Conservation (phyloP, 2,113 vertebrate genomes). For the Carettochelys insculpta region DNA sequence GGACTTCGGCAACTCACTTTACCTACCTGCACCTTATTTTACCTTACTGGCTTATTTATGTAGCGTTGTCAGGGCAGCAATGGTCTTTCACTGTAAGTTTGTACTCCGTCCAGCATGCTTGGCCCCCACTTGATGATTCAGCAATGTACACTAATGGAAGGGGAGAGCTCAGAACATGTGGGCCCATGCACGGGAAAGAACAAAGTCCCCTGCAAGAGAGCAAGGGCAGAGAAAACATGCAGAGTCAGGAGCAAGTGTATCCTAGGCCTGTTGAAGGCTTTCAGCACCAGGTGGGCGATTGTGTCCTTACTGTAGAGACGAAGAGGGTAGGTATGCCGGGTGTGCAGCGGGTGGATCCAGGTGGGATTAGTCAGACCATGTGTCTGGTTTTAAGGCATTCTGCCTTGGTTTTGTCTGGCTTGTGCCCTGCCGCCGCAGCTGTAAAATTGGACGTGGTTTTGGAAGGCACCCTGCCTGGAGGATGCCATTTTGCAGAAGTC, state of each 20-base stretch:
- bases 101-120: background rate
- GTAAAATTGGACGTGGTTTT: background rate
- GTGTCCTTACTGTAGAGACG: background rate
- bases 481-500: background rate
- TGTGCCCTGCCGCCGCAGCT: background rate
- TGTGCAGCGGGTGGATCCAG: fast-evolving
- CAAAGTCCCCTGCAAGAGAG: fast-evolving
- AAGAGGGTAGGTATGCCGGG: background rate
- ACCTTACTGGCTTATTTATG: background rate
- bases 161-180: background rate
- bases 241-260: background rate
- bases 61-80: background rate
- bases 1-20: background rate
- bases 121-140: background rate
- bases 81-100: background rate
- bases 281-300: fast-evolving
- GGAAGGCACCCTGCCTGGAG: background rate
- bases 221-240: background rate
- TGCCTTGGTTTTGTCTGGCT: background rate
- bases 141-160: background rate
- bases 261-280: background rate
- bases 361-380: background rate
- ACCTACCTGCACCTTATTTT: background rate
- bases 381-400: background rate
- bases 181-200: fast-evolving